Conservation (phyloP, 2,113 vertebrate genomes). For the Typhlomys cinereus region DNA sequence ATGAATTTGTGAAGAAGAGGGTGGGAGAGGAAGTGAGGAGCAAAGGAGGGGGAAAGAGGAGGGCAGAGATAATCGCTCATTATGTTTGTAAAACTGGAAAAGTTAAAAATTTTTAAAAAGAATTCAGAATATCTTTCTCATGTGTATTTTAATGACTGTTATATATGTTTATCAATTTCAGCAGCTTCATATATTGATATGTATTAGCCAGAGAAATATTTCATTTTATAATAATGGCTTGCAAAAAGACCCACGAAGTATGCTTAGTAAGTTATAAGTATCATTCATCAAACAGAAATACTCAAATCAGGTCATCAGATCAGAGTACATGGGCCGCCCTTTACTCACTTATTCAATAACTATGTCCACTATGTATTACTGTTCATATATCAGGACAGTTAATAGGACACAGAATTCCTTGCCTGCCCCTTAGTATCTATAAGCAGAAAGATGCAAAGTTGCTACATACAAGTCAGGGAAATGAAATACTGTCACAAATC, state of each 20-base stretch:
- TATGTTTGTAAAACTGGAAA: too few relatives aligned
- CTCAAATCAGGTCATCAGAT: slow-evolving; percentile 44
- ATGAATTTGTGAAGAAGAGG: too few relatives aligned
- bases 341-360: neutral
- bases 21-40: too few relatives aligned
- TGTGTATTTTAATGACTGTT: neutral
- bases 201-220: neutral
- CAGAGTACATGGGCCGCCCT: too few relatives aligned
- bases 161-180: neutral
- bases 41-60: too few relatives aligned
- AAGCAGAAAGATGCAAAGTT: neutral
- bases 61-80: too few relatives aligned
- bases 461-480: neutral
- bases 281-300: too few relatives aligned
- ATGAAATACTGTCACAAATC: neutral
- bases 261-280: neutral
- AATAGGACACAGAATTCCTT: neutral
- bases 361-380: neutral
- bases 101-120: neutral
- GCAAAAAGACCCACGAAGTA: neutral
- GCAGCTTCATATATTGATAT: slow-evolving; percentile 6
- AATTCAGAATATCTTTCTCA: slow-evolving; percentile 9
- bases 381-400: neutral
- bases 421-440: neutral
- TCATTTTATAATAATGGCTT: neutral